A percentile compares a stretch with the other conserved stretches of the same genome.
Conservation (phyloP, 2,797 vertebrate genomes). For the Myripristis murdjan region DNA sequence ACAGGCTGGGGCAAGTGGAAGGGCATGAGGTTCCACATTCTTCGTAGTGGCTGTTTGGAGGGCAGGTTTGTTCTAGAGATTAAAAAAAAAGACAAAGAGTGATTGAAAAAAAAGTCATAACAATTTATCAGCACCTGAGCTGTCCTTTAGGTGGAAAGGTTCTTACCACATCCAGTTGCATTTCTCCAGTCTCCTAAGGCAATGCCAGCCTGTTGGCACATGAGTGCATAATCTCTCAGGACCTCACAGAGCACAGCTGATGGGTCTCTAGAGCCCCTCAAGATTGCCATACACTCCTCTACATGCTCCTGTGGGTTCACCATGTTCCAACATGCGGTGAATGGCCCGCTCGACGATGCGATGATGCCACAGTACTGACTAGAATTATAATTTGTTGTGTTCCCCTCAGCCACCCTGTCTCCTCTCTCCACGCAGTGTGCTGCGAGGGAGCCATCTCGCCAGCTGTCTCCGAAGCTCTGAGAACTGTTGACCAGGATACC, state of each 20-base stretch:
- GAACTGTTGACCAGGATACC: slow-evolving; percentile 46
- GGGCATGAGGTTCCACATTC: slow-evolving; percentile 76
- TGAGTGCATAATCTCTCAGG: slow-evolving; percentile 69
- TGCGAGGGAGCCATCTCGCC: slow-evolving; percentile 58
- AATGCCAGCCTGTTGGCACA: slow-evolving; percentile 75
- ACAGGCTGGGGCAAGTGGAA: slow-evolving; percentile 75
- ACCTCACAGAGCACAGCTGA: slow-evolving; percentile 61
- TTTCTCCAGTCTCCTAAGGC: slow-evolving; percentile 73
- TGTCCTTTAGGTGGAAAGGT: rapidly evolving
- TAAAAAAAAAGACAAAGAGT: not conserved
- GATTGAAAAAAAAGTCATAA: rapidly evolving
- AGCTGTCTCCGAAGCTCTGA: slow-evolving; percentile 73
- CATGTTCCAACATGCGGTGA: slow-evolving; percentile 64
- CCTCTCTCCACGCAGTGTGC: slow-evolving; percentile 55
- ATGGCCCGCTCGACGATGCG: slow-evolving; percentile 57
- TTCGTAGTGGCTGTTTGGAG: slow-evolving; percentile 77
- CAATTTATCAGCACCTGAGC: not conserved
- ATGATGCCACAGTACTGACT: slow-evolving; percentile 69
- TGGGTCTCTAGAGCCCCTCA: slow-evolving; percentile 50
- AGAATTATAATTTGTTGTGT: slow-evolving; percentile 32
- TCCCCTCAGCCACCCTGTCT: not conserved
- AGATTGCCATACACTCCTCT: slow-evolving; percentile 50
- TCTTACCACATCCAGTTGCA: slow-evolving; percentile 72
- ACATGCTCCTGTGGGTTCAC: slow-evolving; percentile 46
- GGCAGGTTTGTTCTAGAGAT: slow-evolving; percentile 71